Percentiles rank a stretch among this genome's conserved stretches.
These are phyloP conservation scores for Catostomus latipinnis DNA, from an alignment of 2,797 vertebrate species.

Conservation along the genomic window DNA sequence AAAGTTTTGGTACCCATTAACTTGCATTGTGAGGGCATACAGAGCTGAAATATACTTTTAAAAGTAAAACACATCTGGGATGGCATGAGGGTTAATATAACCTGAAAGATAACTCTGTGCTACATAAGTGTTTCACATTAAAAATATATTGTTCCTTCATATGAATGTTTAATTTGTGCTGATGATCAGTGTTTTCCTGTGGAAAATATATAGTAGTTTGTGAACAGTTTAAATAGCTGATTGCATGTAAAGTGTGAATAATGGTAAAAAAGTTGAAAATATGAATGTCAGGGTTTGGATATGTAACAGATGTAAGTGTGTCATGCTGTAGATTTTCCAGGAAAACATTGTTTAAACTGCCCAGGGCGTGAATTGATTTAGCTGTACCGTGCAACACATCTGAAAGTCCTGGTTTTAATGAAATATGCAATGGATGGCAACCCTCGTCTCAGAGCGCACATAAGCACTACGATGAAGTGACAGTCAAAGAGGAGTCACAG, in stretches of 20 bases:
- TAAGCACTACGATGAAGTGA: slow-evolving; percentile 2
- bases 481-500: slow-evolving; percentile 27
- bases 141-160: slow-evolving; percentile 25
- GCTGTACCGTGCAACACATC: slow-evolving; percentile 8
- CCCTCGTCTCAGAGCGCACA: background rate
- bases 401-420: slow-evolving; percentile 26
- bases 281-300: slow-evolving; percentile 36
- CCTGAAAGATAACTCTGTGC: slow-evolving; percentile 39
- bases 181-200: background rate
- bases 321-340: slow-evolving; percentile 21
- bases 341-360: slow-evolving; percentile 7
- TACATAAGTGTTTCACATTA: slow-evolving; percentile 25
- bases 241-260: slow-evolving; percentile 35
- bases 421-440: slow-evolving; percentile 50
- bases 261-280: slow-evolving; percentile 13
- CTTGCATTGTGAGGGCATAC: too few relatives aligned
- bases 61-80: too few relatives aligned
- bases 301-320: slow-evolving; percentile 35
- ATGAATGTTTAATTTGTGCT: slow-evolving; percentile 22
- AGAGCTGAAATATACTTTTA: too few relatives aligned
- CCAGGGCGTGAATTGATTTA: slow-evolving; percentile 36
- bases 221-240: slow-evolving; percentile 12
- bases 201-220: background rate
- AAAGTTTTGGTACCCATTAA: too few relatives aligned
- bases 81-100: slow-evolving; percentile 12